Base-by-base conservation (phyloP, 2,888 invertebrate genomes). In the Bimastos eiseni region DNA sequence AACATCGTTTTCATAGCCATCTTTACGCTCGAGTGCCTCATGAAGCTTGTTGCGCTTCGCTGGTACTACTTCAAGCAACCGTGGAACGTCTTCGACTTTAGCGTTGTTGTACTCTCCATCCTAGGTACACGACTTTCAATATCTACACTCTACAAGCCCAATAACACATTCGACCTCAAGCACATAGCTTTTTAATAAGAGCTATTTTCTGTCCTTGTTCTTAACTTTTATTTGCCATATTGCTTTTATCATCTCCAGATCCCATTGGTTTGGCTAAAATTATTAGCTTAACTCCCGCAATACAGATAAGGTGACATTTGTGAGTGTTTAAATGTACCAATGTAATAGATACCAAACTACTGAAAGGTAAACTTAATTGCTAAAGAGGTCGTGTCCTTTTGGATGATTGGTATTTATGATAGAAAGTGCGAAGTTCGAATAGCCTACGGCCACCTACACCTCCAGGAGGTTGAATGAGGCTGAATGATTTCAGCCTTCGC, bases 11-110 rank as follows among this genome's bases (percentile, higher is more conserved):
- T 99, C 96, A 98, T 99, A 96, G 98, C 97, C 95, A 98, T 99
- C 96, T 99, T 99, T 96, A 98, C 98, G 96, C 97, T 97, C 94
- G 99, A 99, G 97, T 98, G 98, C 96, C 97, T 98, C 96, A 97
- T 98, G 96, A 99, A 99, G 97, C 97, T 99, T 96, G 98, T 99
- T 96, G 98, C 98, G 94, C 97, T 99, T 95, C 97, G 99, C 95
- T 98, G 98, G 96, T 98, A 98, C 96, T 99, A 99, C 96, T 99
- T 99, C 96, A 98, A 98, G 95, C 98, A 98, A 96, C 98, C 99
- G 93, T 99, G 99, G 99, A 99, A 99, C 96, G 97, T 99, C 95
- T 99, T 99, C 96, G 99, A 99, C 97, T 98, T 98, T 96, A 98
- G 98, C 95, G 98, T 99, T 95, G 99, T 99, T 95, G 98, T 98